phyloP scores from a whole-genome alignment of 1,140 invertebrate genomes.

The honey bee (Apis mellifera) region DNA sequence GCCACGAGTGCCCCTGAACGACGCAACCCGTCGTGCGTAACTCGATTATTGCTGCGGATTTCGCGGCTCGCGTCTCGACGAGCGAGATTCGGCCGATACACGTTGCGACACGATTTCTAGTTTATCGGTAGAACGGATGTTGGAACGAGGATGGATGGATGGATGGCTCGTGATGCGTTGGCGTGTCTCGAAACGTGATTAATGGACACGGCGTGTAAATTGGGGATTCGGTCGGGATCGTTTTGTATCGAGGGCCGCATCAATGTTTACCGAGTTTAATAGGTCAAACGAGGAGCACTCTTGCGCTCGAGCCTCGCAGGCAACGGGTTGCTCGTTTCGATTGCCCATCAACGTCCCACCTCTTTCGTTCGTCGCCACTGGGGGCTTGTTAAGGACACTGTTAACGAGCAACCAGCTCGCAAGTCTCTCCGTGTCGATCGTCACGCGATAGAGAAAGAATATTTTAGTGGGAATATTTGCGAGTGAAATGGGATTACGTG shows the following conservation, averaged over 20 bases:
- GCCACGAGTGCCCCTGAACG: conserved; percentile 18
- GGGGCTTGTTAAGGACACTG: background rate
- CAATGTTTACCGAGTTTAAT: conserved; percentile 35
- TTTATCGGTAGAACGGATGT: no score
- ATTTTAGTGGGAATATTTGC: background rate
- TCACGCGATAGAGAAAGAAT: background rate
- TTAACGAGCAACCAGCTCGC: background rate
- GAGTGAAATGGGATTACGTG: background rate
- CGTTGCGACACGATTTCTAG: no score
- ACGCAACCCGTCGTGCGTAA: background rate
- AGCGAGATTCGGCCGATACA: no score
- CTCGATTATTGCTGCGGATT: background rate
- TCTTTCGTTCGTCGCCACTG: background rate
- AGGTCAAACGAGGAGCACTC: conserved; percentile 1
- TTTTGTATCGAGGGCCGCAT: conserved; percentile 8
- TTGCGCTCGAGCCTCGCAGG: background rate
- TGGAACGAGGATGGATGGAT: background rate
- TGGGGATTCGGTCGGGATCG: background rate
- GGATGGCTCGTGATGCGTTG: no score
- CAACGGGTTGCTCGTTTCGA: background rate
- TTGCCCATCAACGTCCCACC: background rate
- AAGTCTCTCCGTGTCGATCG: background rate
- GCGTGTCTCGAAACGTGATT: background rate
- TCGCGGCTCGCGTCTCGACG: background rate
- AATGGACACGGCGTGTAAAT: background rate